A percentile compares a stretch with the other conserved stretches of the same genome.
These are phyloP conservation scores for Arbacia lixula DNA, from an alignment of 53 echinoderm and acorn worm genomes.

Conservation along the genomic window DNA sequence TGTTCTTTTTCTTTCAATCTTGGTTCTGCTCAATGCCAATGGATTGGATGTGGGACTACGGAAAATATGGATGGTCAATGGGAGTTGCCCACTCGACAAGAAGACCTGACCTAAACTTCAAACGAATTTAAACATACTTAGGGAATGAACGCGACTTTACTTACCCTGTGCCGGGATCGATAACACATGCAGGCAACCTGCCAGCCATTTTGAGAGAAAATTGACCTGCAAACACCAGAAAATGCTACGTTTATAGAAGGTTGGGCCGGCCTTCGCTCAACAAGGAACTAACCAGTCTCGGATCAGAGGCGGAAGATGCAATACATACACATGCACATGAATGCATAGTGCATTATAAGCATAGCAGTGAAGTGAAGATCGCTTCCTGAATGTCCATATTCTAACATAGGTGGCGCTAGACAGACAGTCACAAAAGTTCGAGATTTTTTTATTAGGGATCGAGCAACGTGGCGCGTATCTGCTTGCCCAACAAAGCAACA, in stretches of 20 bases:
- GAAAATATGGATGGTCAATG: constrained; percentile 10
- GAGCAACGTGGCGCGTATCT: too few species aligned
- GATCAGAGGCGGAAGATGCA: background rate
- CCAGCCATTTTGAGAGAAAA: constrained; percentile 66
- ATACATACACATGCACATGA: too few species aligned
- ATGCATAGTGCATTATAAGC: background rate
- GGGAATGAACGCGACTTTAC: background rate
- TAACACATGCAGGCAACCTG: constrained; percentile 89
- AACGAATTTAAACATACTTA: background rate
- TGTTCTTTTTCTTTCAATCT: background rate
- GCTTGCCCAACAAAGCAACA: too few species aligned
- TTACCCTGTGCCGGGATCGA: constrained; percentile 97
- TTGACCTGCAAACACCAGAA: constrained; percentile 5
- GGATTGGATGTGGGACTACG: background rate
- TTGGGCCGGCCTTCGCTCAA: background rate
- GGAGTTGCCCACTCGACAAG: constrained; percentile 33
- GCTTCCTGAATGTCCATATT: constrained; percentile 7
- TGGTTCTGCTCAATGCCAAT: background rate
- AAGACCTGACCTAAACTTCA: background rate
- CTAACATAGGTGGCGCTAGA: constrained; percentile 26
- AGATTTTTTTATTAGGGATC: background rate
- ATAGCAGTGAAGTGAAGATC: background rate
- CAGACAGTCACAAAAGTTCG: background rate
- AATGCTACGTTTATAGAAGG: background rate
- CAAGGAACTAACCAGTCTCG: constrained; percentile 42